phyloP scores from a whole-genome alignment of 1,140 invertebrate genomes.

The Stenopsyche tienmushanensis region DNA sequence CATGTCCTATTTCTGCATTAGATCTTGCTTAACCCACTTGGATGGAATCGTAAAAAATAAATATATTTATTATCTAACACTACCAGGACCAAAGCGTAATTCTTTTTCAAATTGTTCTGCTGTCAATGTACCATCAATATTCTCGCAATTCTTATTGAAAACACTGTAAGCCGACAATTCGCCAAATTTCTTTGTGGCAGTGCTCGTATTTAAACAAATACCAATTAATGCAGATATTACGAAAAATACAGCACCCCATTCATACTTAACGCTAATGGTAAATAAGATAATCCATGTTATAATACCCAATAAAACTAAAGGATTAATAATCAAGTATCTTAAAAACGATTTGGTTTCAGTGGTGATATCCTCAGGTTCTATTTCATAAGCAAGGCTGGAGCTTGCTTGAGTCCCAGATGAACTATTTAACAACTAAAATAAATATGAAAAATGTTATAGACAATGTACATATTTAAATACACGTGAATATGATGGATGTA shows the following conservation, averaged over 20 bases:
- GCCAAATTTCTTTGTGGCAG: slow-evolving; percentile 64
- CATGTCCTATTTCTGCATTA: too few relatives aligned
- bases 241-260: slow-evolving; percentile 91
- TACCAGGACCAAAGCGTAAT: slow-evolving; percentile 69
- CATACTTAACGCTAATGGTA: slow-evolving; percentile 61
- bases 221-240: slow-evolving; percentile 75
- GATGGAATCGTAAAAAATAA: too few relatives aligned
- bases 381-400: slow-evolving; percentile 10
- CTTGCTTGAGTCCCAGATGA: slow-evolving; percentile 19
- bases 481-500: neutral
- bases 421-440: slow-evolving; percentile 9
- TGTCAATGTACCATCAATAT: slow-evolving; percentile 90
- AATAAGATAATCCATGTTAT: slow-evolving; percentile 49
- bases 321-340: slow-evolving; percentile 17
- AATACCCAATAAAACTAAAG: slow-evolving; percentile 27
- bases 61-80: too few relatives aligned
- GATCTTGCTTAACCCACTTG: too few relatives aligned
- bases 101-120: slow-evolving; percentile 93
- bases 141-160: slow-evolving; percentile 92
- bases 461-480: neutral
- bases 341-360: slow-evolving; percentile 23
- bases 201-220: slow-evolving; percentile 83
- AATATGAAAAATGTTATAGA: slow-evolving; percentile 7
- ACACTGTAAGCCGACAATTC: slow-evolving; percentile 96
- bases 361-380: slow-evolving; percentile 20